Base-by-base conservation (phyloP, 2,797 vertebrate species). In the Ptychobarbus kaznakovi region DNA sequence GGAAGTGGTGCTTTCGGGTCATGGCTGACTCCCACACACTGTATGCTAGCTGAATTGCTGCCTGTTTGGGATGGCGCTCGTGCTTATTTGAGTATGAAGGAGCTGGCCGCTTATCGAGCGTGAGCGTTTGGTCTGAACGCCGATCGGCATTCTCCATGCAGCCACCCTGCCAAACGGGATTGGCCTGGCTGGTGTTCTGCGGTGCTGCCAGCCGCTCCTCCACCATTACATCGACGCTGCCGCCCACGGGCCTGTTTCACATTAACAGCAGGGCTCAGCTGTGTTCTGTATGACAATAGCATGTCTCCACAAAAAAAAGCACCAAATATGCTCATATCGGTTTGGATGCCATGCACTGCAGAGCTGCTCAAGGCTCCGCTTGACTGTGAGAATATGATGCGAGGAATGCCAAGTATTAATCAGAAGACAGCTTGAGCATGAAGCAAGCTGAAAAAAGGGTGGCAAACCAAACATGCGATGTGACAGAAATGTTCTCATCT, bases 21-120 rank as follows among this genome's bases (percentile, higher is more conserved):
- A 91, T 63, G 88, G 79, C 44, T 90, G 74, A 91, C 94, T 94
- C 94, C 93, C 89, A 94, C 94, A 89, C 91, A 87, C 90, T 89
- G 90, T 90, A 91, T 91, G 92, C 89, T 92, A 92, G 89, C 91
- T 91, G 87, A 92, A 91, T 90, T 84, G 84, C 89, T 91, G 91
- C 79, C 91, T 88, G 89, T 83, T 83, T 76, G n/a, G 6, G 73
- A 77, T 0, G n/a, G 44, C 68, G 61, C 81, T 87, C 6, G 25
- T 70, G 84, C 82, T 86, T 86, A 79, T 81, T 85, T 61, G 66
- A 81, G 87, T 83, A 87, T 85, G 85, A 86, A 65, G 56, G 58
- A 49, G 80, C 44, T 86, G 84, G 80, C 68, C 61, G 82, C 82
- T 87, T 81, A 80, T 87, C 58, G 70, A 81, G 75, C 20, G 6